Percentiles rank a stretch among this genome's conserved stretches.
Conservation (phyloP, 2,888 invertebrate species). For the Drosophila atroscutellata region DNA sequence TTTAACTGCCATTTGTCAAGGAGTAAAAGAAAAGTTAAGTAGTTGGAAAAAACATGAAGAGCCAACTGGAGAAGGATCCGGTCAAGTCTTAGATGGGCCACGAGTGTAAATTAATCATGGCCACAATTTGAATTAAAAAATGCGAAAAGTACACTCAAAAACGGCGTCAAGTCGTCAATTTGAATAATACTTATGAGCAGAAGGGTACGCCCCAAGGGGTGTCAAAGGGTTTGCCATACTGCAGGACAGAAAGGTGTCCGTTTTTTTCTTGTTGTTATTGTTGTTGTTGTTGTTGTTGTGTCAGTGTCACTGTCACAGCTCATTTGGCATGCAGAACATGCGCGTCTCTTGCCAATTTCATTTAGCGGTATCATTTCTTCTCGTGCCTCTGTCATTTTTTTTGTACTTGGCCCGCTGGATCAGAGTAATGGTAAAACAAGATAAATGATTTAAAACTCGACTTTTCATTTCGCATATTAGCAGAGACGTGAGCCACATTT, state of each 20-base stretch:
- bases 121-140: slow-evolving; percentile 76
- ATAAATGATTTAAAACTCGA: slow-evolving; percentile 79
- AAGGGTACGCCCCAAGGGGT: slow-evolving; percentile 29
- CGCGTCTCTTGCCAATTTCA: slow-evolving; percentile 68
- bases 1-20: slow-evolving; percentile 66
- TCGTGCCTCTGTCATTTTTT: slow-evolving; percentile 68
- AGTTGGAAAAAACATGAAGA: slow-evolving; percentile 15
- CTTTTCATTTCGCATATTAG: slow-evolving; percentile 80
- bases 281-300: slow-evolving; percentile 1
- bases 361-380: slow-evolving; percentile 65
- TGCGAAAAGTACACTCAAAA: slow-evolving; percentile 77
- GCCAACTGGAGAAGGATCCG: slow-evolving; percentile 27
- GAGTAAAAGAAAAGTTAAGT: slow-evolving; percentile 31
- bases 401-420: not conserved
- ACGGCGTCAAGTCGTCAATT: slow-evolving; percentile 61
- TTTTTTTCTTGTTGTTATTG: slow-evolving; percentile 7
- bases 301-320: slow-evolving; percentile 73
- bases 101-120: slow-evolving; percentile 72
- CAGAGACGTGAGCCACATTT: slow-evolving; percentile 66
- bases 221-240: slow-evolving; percentile 62
- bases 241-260: slow-evolving; percentile 24
- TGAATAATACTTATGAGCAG: slow-evolving; percentile 49
- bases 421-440: slow-evolving; percentile 70
- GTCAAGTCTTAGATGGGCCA: slow-evolving; percentile 20
- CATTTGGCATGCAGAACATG: slow-evolving; percentile 77